Base-by-base conservation (phyloP, 2,113 vertebrate genomes). In the Theropithecus gelada region DNA sequence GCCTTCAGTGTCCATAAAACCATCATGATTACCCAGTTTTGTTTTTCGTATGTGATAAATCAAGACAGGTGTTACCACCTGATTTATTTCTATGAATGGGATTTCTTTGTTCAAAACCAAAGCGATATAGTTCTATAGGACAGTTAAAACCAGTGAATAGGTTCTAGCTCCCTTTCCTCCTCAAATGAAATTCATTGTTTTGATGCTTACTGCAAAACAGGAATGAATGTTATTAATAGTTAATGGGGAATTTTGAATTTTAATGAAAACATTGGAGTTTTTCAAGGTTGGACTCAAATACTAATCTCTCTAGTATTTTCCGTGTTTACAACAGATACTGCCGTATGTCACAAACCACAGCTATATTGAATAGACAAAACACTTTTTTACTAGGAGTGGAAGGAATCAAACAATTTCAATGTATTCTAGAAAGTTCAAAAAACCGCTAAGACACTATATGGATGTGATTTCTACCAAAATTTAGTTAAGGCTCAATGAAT, bases 121-220 rank as follows among this genome's bases (percentile, higher is more conserved):
- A 85, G 55, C 8, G 1, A 92, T 18, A 8, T 16, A 50, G 59
- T 59, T 68, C 59, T 83, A 35, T 4, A 73, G 93, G 73, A 95
- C 73, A 86, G 83, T 73, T 95, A 93, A 97, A 22, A 88, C 25
- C 55, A 87, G 20, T 25, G 35, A 96, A 48, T 57, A 61, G 17
- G 27, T n/a, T 79, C n/a, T 27, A 45, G 5, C 18, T 86, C 27
- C 43, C 30, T 59, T 94, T 72, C n/a, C 52, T 93, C 48, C 30
- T 30, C 81, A 97, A 96, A 98, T 97, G 84, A 98, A 97, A 98
- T 97, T 92, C 96, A 97, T 96, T 98, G 93, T 70, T 98, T 97
- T 97, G 76, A 64, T 72, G 55, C 84, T 92, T 76, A 82, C 73
- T 97, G 23, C 64, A 96, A 97, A 97, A 94, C 20, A 94, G 45